Evolutionary conservation across 2,113 vertebrate genomes (phyloP), one percentile per base, ranked within the genome.

Genomic region (Canis aureus): DNA sequence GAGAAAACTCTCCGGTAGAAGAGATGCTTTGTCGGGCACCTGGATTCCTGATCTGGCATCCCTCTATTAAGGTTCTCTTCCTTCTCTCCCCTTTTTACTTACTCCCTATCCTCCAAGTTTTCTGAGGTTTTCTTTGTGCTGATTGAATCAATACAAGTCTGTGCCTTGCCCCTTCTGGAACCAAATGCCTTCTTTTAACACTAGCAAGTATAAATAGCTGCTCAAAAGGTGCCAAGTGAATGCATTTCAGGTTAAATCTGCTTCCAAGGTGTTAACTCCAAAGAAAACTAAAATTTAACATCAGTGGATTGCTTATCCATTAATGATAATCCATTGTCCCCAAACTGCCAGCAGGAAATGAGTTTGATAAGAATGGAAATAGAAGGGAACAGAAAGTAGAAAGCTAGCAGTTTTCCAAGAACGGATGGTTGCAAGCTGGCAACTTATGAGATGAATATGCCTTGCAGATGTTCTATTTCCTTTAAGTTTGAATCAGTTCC

Each of bases 201-300:
- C 35, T 62, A 93, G n/a, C 59, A 92, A 94, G 62, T 73, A 71
- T 82, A 76, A 98, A 71, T 38, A 90, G 91, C 49, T 35, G 38
- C 55, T 96, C 11, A 49, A 66, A 86, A 95, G 74, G 51, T 92
- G 89, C 74, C 89, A 96, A 90, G 62, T 73, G 49, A 89, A 95
- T 49, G 49, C 74, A 73, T 81, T 92, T 81, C 88, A 59, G 73
- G 32, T 83, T 85, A 94, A 95, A 85, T 64, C 55, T 78, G 60
- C 23, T 81, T 87, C 69, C 35, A 59, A 91, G 74, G 53, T 96
- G 91, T 73, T 73, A 87, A 90, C 27, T 67, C 67, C 27, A 73
- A 83, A 81, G 27, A 95, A 95, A 96, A 49, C 23, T 25, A 49
- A 84, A 78, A 13, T 69, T 27, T 23, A 35, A 35, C 11, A 27